Percentiles rank a stretch among this genome's conserved stretches.
Evolutionary conservation across 2,888 invertebrate species (phyloP).

Genomic region (Drosophila neotestacea): DNA sequence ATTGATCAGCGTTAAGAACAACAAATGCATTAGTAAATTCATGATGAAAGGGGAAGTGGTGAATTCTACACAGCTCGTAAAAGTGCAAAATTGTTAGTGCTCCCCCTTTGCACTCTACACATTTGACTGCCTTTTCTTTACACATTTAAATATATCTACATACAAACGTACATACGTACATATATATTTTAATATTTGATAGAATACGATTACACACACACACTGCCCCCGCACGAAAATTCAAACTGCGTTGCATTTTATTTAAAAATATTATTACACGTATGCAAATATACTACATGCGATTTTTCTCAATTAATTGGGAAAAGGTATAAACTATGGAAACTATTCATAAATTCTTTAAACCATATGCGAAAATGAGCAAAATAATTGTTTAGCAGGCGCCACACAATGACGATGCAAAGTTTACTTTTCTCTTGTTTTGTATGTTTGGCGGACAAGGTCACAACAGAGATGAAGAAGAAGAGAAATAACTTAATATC

Average conservation of each 20-base stretch:
- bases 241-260: conserved; percentile 37
- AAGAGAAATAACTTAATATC: conserved; percentile 7
- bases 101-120: not conserved
- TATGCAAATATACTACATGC: not conserved
- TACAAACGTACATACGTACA: conserved; percentile 17
- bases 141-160: not conserved
- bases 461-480: conserved; percentile 31
- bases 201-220: conserved; percentile 28
- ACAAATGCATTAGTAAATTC: conserved; percentile 1
- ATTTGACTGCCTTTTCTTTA: conserved; percentile 5
- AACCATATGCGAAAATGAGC: conserved; percentile 35
- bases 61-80: not conserved
- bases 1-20: conserved; percentile 1
- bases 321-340: not conserved
- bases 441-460: conserved; percentile 58
- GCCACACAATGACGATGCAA: conserved; percentile 35
- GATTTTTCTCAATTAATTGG: conserved; percentile 12
- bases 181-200: conserved; percentile 27
- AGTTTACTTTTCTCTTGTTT: not conserved
- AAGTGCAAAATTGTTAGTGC: conserved; percentile 1
- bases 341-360: not conserved
- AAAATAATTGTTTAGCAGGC: conserved; percentile 35
- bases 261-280: conserved; percentile 22
- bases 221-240: conserved; percentile 7
- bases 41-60: not conserved